These are phyloP conservation scores for Delichon dasypus DNA, from an alignment of 2,797 vertebrate genomes.

Conservation along the genomic window DNA sequence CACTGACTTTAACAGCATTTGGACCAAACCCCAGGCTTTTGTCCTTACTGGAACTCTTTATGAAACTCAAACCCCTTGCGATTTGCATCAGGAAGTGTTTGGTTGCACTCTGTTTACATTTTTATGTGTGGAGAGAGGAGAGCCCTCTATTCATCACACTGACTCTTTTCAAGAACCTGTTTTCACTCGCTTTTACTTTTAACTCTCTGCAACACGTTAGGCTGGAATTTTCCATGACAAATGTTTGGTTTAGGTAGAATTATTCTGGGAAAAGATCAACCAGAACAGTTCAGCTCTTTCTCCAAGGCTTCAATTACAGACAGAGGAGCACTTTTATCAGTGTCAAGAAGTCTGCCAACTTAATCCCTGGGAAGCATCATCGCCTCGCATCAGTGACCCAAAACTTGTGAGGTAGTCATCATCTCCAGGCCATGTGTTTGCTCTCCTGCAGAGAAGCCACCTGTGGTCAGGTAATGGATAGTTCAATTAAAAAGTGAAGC, in stretches of 20 bases:
- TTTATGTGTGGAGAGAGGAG: neutral
- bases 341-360: neutral
- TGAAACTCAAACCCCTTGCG: neutral
- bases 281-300: neutral
- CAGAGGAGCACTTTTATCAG: neutral
- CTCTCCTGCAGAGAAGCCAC: neutral
- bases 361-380: neutral
- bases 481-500: neutral
- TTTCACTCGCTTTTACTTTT: neutral
- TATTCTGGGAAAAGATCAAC: neutral
- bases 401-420: neutral
- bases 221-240: neutral
- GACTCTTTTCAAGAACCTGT: neutral
- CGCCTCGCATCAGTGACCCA: neutral
- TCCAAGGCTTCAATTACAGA: neutral
- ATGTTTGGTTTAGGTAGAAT: slow-evolving; percentile 9
- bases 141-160: neutral
- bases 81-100: neutral
- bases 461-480: accelerated
- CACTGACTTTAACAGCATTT: neutral
- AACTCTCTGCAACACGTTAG: neutral
- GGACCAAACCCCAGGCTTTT: slow-evolving; percentile 19
- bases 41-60: neutral
- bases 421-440: accelerated
- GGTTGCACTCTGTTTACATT: slow-evolving; percentile 26